Base-by-base conservation (phyloP, 92 coral and sea anemone species). In the Actinernus sp. region DNA sequence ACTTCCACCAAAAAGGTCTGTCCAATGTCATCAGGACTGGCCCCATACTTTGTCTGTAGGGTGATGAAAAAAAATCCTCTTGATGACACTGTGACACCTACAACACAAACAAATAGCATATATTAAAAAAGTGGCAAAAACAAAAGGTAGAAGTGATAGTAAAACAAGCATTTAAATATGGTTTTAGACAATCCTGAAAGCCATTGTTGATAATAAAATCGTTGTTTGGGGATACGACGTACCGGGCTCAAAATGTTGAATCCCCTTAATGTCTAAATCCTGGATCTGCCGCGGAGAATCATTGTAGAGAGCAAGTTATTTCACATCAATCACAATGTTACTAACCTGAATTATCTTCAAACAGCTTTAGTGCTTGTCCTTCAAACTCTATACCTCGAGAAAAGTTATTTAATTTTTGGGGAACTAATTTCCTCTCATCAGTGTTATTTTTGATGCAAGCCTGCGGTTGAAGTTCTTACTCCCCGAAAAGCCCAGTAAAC, bases 331-430 rank as follows among this genome's bases (percentile, higher is more conserved):
- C 22, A n/a, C 34, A 4, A 21, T 7, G 24, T 47, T 22, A 70
- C 56, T 55, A 3, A 69, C 66, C 77, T 55, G 66, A 31, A 9
- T 55, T 43, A 19, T 69, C 65, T 54, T 69, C 77, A 69, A 69
- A 55, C 39, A 69, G 24, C 26, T 55, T 17, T 38, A 69, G 14
- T 26, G 57, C 77, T 39, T 47, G 23, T 53, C 45, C 66, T 45
- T 56, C 77, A 69, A 69, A 69, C 37, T 69, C 40, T 8, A 56
- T 41, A 23, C 65, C 77, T 38, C 65, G 30, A 47, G 65, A 32
- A 38, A 33, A 70, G 63, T 70, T 70, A 40, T 56, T 70, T 31
- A 70, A 70, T 31, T 57, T 70, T 43, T 55, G 0, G 9, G 78
- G 78, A 3, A 46, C 46, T 2, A 57, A 65, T 45, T 70, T 70